A percentile compares a stretch with the other conserved stretches of the same genome.
Evolutionary conservation across 2,113 vertebrate species (phyloP).

Genomic region (Cyrtonyx montezumae): DNA sequence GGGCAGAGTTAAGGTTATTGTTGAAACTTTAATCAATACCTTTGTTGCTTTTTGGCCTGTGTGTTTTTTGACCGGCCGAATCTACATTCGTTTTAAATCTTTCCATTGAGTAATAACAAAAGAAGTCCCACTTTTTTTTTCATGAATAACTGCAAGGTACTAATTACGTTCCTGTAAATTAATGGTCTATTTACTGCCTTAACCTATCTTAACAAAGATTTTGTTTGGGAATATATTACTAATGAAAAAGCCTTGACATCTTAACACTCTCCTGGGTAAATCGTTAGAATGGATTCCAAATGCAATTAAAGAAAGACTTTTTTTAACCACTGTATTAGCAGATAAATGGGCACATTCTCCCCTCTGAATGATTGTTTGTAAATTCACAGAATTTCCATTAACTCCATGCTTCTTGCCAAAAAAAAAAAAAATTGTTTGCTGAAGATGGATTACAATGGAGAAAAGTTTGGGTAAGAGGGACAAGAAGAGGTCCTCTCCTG

Average conservation of each 20-base stretch:
- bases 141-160: constrained; percentile 62
- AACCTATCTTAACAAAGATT: constrained; percentile 65
- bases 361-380: constrained; percentile 48
- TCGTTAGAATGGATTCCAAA: constrained; percentile 72
- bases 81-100: constrained; percentile 32
- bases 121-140: constrained; percentile 27
- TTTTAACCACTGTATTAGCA: constrained; percentile 52
- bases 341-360: constrained; percentile 54
- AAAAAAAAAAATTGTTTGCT: background rate
- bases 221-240: constrained; percentile 71
- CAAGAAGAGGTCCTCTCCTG: background rate
- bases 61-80: constrained; percentile 17
- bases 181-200: constrained; percentile 70
- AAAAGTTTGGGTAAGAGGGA: background rate
- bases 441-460: background rate
- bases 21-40: constrained; percentile 40
- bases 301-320: constrained; percentile 65
- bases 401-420: background rate
- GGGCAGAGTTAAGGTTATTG: constrained; percentile 43
- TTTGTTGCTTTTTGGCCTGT: constrained; percentile 4
- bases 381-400: constrained; percentile 49
- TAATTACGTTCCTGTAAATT: constrained; percentile 73
- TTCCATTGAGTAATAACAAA: constrained; percentile 36
- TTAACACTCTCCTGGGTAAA: constrained; percentile 70
- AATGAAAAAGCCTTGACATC: constrained; percentile 62